Evolutionary conservation across 2,888 invertebrate genomes (phyloP).

Genomic region (Dryocosmus kuriphilus): DNA sequence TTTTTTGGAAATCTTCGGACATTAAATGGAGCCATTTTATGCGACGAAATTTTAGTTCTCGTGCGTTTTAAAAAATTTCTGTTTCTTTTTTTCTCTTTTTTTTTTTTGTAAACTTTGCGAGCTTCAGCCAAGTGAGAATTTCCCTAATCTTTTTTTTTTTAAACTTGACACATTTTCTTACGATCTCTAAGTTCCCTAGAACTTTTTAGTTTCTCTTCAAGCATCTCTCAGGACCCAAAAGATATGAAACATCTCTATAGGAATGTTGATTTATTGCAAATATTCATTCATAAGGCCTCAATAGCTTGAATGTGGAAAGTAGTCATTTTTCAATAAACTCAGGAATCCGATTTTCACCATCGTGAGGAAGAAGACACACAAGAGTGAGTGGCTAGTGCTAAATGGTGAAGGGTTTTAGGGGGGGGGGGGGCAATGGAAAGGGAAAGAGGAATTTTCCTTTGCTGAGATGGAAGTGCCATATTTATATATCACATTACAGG

Average conservation of each 20-base stretch:
- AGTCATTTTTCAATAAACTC: constrained; percentile 1
- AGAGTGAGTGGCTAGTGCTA: not conserved
- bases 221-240: not conserved
- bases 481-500: constrained; percentile 38
- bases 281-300: not conserved
- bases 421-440: constrained; percentile 41
- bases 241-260: not conserved
- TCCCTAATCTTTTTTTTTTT: too few relatives aligned
- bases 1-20: too few relatives aligned
- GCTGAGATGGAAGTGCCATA: constrained; percentile 45
- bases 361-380: not conserved
- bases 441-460: constrained; percentile 44
- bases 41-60: too few relatives aligned
- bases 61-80: too few relatives aligned
- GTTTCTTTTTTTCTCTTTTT: too few relatives aligned
- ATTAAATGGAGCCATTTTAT: too few relatives aligned
- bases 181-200: not conserved
- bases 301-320: constrained; percentile 11
- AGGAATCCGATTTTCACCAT: constrained; percentile 20
- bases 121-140: too few relatives aligned
- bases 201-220: not conserved
- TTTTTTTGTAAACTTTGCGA: too few relatives aligned
- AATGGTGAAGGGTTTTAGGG: not conserved
- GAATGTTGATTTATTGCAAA: not conserved
- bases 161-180: too few relatives aligned